These are phyloP conservation scores for Lepidochitona cinerea DNA, from an alignment of 2,888 invertebrate species.

Conservation along the genomic window DNA sequence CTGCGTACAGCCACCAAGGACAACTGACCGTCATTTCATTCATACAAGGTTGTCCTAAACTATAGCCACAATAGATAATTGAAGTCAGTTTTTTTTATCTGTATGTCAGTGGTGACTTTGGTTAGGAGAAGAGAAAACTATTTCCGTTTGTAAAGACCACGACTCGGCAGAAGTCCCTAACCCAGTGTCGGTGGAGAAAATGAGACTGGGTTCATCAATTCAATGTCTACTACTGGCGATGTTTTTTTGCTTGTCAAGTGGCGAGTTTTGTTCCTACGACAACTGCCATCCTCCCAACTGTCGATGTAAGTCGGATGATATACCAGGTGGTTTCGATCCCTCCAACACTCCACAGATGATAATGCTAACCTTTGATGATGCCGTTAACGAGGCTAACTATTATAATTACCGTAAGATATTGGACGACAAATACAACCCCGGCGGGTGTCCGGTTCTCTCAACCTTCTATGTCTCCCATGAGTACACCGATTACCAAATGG, in stretches of 20 bases:
- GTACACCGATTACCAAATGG: constrained; percentile 99
- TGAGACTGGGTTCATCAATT: no score
- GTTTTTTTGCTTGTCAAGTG: neutral
- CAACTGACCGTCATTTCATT: no score
- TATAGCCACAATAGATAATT: no score
- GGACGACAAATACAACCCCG: constrained; percentile 74
- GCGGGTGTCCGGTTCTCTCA: constrained; percentile 82
- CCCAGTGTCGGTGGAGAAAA: no score
- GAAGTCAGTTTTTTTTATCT: no score
- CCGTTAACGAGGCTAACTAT: constrained; percentile 77
- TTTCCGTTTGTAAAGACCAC: no score
- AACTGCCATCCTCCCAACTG: constrained; percentile 38
- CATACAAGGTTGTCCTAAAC: no score
- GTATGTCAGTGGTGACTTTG: neutral
- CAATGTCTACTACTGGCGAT: no score
- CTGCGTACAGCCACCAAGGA: no score
- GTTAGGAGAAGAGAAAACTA: no score
- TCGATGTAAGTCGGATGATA: constrained; percentile 30
- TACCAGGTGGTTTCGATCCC: constrained; percentile 32
- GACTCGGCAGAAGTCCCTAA: no score
- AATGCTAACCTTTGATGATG: constrained; percentile 55
- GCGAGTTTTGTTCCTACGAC: neutral
- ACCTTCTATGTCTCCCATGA: constrained; percentile 99
- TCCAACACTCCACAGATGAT: constrained; percentile 48
- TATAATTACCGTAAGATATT: constrained; percentile 76